Base-by-base conservation (phyloP, 2,888 invertebrate genomes). In the Stenodera caucasica region DNA sequence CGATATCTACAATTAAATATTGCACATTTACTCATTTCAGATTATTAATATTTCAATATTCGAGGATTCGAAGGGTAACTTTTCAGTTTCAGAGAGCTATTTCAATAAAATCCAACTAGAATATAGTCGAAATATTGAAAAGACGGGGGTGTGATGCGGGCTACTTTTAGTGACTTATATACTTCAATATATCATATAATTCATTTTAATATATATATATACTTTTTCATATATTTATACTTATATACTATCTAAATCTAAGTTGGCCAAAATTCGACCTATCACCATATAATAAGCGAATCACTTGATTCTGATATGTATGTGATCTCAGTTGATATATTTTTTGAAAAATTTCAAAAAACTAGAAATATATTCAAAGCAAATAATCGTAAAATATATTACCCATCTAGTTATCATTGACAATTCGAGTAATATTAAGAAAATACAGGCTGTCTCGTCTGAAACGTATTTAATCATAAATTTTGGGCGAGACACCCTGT, bases 281-380 rank as follows among this genome's bases (percentile, higher is more conserved):
- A 78, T 78, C 78, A 78, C 78, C 71, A 72, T 75, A 72, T 78
- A 75, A 76, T 72, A 78, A 72, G 71, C 73, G 80, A 79, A 76
- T 78, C 79, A 71, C 69, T 68, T 60, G 80, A 79, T 78, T 80
- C 80, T 81, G 81, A 81, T 81, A 81, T 81, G 81, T 80, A 78
- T 79, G 78, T 75, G 80, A 79, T 80, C 80, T 81, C 75, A 81
- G 81, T 81, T 81, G 81, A 80, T 80, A 79, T 79, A 75, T 74
- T 72, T 67, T 69, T 63, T 65, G 68, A 70, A 71, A 53, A 53
- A 8, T 15, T 52, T 32, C 21, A 35, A 53, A 53, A 63, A 37
- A 33, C 49, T 29, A 58, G 53, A 40, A 29, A 37, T 33, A 58
- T 21, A 33, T 23, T 49, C 12, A 51, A 30, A 51, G 26, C 32